These are phyloP conservation scores for Pelobates fuscus DNA, from an alignment of 2,113 vertebrate genomes.

Conservation along the genomic window DNA sequence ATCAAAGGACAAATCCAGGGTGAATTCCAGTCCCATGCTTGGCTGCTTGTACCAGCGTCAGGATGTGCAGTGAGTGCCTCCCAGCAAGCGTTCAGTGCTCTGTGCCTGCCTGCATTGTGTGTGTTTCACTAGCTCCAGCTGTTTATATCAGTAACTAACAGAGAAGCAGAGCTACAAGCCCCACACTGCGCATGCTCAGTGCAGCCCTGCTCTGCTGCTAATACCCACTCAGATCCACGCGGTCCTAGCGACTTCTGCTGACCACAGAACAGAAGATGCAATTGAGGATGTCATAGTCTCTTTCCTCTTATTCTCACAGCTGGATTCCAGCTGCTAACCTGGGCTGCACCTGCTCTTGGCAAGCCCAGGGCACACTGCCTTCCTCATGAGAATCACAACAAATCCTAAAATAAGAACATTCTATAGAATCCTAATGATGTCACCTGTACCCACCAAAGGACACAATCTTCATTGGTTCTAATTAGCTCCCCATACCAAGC, in stretches of 20 bases:
- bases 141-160: constrained; percentile 44
- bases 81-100: constrained; percentile 25
- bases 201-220: constrained; percentile 34
- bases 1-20: constrained; percentile 48
- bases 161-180: constrained; percentile 15
- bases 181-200: constrained; percentile 49
- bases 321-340: constrained; percentile 4
- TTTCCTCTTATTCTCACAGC: background rate
- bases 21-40: constrained; percentile 44
- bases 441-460: no score
- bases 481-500: no score
- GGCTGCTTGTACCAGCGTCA: constrained; percentile 42
- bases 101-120: constrained; percentile 20
- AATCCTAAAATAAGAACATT: no score
- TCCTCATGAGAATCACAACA: no score
- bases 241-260: constrained; percentile 48
- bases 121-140: constrained; percentile 50
- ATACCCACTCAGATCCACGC: constrained; percentile 14
- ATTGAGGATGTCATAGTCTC: background rate
- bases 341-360: constrained; percentile 6
- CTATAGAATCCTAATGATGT: no score
- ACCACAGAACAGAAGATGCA: background rate
- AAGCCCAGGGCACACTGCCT: background rate
- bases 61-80: constrained; percentile 18
- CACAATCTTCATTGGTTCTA: no score